Evolutionary conservation across 2,888 invertebrate genomes (phyloP).

Genomic region (Arrhopalites spinosus): DNA sequence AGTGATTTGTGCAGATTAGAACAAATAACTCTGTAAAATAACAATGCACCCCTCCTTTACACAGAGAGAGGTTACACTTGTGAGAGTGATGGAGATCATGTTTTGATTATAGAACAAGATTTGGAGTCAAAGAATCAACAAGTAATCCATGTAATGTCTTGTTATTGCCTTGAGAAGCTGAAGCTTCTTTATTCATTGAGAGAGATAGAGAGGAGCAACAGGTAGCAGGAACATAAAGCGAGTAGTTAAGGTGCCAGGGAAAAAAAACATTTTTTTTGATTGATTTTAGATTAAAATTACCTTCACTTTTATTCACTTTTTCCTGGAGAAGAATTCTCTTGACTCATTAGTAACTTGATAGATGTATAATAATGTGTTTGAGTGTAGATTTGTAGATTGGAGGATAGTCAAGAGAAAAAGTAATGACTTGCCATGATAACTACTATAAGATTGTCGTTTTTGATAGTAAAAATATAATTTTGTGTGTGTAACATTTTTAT

Average conservation of each 20-base stretch:
- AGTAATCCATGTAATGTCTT: neutral
- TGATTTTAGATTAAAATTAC: constrained; percentile 9
- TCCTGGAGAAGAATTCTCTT: neutral
- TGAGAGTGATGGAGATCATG: constrained; percentile 4
- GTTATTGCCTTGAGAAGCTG: neutral
- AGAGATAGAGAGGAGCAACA: neutral
- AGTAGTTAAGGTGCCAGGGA: neutral
- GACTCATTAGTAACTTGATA: neutral
- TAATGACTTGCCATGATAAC: neutral
- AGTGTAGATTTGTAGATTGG: too few species aligned
- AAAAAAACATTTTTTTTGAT: neutral
- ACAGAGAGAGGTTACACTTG: neutral
- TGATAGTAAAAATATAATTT: too few species aligned
- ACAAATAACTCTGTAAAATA: too few species aligned
- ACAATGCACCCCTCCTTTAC: too few species aligned
- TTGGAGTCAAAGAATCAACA: neutral
- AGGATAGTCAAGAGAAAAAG: neutral
- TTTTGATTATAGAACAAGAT: neutral
- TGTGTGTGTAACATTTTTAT: neutral
- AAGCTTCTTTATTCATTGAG: neutral
- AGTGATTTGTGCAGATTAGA: too few species aligned
- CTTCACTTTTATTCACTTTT: neutral
- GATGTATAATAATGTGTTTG: neutral
- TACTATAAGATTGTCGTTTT: constrained; percentile 1
- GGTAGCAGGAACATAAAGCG: neutral